Percentiles rank a stretch among this genome's conserved stretches.
These are phyloP conservation scores for Eupristina koningsbergeri DNA, from an alignment of 1,140 invertebrate genomes.

Conservation along the genomic window DNA sequence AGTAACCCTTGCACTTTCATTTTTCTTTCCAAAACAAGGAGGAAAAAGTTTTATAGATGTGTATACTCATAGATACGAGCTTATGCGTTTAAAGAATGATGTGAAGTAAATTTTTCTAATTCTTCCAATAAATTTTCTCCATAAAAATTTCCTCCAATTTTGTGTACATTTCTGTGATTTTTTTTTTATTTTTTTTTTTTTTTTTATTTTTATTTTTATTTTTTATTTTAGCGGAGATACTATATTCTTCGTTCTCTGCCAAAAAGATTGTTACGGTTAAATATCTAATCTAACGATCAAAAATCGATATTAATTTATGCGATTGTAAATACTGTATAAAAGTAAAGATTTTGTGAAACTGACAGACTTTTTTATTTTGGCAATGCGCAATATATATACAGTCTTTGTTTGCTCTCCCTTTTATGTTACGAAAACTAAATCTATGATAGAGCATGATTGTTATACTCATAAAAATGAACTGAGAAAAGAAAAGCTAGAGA, in stretches of 20 bases:
- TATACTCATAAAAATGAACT: conserved; percentile 25
- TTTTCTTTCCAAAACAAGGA: conserved; percentile 33
- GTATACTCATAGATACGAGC: neutral
- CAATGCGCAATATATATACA: conserved; percentile 49
- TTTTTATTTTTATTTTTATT: no score
- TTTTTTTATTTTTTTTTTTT: no score
- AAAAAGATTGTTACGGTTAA: conserved; percentile 30
- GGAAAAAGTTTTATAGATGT: conserved; percentile 28
- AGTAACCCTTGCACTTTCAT: conserved; percentile 30
- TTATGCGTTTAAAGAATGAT: conserved; percentile 2
- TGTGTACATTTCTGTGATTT: conserved; percentile 41
- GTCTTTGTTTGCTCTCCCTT: conserved; percentile 34
- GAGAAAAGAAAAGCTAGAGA: conserved; percentile 28
- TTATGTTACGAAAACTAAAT: conserved; percentile 18
- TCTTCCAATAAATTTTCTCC: conserved; percentile 12
- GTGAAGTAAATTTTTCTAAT: conserved; percentile 30
- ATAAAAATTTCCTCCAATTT: no score
- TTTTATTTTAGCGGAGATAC: conserved; percentile 23
- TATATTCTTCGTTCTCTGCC: conserved; percentile 37
- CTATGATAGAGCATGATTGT: conserved; percentile 41
- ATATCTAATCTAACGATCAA: conserved; percentile 40
- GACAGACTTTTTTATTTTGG: conserved; percentile 36
- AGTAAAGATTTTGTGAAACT: conserved; percentile 41
- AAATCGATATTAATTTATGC: conserved; percentile 49
- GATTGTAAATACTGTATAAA: conserved; percentile 52